Conservation (phyloP, 2,113 vertebrate genomes). For the Euleptes europaea region DNA sequence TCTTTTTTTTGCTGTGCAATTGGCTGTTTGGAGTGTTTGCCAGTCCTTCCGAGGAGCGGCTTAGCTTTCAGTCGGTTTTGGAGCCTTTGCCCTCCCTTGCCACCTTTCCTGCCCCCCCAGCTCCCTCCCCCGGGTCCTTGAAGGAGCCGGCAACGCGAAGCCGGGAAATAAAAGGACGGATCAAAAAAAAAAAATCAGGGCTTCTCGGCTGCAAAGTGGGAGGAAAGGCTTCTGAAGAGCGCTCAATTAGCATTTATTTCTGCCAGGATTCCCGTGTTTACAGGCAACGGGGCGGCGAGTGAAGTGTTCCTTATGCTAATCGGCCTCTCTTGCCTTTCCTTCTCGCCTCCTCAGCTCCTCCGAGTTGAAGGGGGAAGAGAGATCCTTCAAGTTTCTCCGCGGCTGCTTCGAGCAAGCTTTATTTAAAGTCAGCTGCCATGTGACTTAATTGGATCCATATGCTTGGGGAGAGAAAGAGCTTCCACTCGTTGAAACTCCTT, state of each 20-base stretch:
- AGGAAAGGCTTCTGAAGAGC: conserved; percentile 63
- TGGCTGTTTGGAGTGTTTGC: fast-evolving
- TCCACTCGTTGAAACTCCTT: conserved; percentile 66
- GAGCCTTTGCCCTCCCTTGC: not conserved
- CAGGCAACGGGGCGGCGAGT: conserved; percentile 54
- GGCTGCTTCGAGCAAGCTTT: conserved; percentile 76
- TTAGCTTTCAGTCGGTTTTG: conserved; percentile 12
- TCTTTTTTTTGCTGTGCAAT: not conserved
- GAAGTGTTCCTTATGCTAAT: conserved; percentile 66
- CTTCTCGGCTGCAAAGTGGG: conserved; percentile 48
- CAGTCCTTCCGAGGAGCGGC: not conserved
- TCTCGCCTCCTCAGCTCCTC: conserved; percentile 46
- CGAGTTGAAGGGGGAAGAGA: conserved; percentile 56
- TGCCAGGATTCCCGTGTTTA: conserved; percentile 54
- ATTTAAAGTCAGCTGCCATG: conserved; percentile 78
- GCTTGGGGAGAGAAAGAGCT: conserved; percentile 70
- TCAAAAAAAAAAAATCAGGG: conserved; percentile 60
- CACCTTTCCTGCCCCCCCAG: no score
- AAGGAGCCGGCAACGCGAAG: not conserved
- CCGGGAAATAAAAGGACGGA: conserved; percentile 37
- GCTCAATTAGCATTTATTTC: conserved; percentile 71
- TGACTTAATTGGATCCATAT: conserved; percentile 78
- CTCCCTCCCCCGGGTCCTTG: not conserved
- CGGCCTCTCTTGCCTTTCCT: conserved; percentile 54
- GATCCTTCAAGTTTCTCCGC: conserved; percentile 61